Conservation (phyloP, 2,888 invertebrate genomes). For the Pseudolycoriella hygida region DNA sequence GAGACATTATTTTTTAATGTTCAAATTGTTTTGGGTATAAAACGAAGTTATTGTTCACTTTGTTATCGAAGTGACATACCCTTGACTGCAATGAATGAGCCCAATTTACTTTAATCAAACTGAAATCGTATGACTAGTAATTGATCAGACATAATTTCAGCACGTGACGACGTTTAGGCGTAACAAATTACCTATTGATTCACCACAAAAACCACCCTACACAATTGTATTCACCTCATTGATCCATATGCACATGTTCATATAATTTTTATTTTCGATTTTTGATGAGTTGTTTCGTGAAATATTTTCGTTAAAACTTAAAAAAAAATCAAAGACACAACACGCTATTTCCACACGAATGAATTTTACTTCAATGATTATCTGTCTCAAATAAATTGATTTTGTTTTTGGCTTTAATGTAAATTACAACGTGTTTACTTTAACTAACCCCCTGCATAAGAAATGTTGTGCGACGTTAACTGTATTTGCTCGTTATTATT, state of each 20-base stretch:
- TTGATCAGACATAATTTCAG: conserved; percentile 7
- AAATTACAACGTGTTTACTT: neutral
- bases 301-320: neutral
- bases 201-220: conserved; percentile 8
- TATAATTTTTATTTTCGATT: too few species aligned
- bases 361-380: neutral
- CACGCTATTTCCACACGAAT: conserved; percentile 5
- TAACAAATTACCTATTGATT: conserved; percentile 8
- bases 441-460: too few species aligned
- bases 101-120: too few species aligned
- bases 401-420: neutral
- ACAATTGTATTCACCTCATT: conserved; percentile 7
- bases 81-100: too few species aligned
- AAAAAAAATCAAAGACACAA: conserved; percentile 6
- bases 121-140: conserved; percentile 4
- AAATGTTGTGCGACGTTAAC: too few species aligned
- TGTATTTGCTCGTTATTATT: too few species aligned
- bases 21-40: too few species aligned
- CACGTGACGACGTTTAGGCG: conserved; percentile 7
- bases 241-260: neutral
- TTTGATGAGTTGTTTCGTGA: neutral
- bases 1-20: too few species aligned
- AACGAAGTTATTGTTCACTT: too few species aligned
- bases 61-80: too few species aligned
- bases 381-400: neutral